Evolutionary conservation across 2,113 vertebrate species (phyloP), one percentile per base, ranked within the genome.

Genomic region (Eclectus roratus): DNA sequence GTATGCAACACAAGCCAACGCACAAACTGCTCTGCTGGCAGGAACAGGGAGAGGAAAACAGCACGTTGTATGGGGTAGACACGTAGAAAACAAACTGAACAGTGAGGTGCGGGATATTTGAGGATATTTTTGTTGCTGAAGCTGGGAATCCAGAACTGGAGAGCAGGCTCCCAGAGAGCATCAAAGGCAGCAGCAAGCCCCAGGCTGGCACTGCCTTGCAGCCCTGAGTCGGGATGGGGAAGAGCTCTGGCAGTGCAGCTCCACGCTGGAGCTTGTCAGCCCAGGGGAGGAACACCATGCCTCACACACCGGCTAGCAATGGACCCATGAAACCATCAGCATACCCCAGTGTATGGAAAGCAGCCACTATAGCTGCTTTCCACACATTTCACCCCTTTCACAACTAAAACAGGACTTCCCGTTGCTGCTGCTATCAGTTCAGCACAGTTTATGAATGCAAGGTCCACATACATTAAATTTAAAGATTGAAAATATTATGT

Each of bases 11-110:
- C 28, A 80, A 90, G 88, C 86, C 72, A 4, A 91, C 1, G 7
- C 83, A 91, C 69, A 85, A 92, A 95, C 80, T 93, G 88, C 63
- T 93, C 58, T 76, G 70, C 56, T 72, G 58, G 79, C 79, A 80
- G 19, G 85, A 72, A 21, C 31, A 19, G 58, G 60, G 37, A 90
- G 33, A 93, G 16, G 31, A 90, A 91, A 89, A 63, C 71, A 80
- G 27, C 70, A 37, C 2, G 0, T 20, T 19, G 28, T 9, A 29
- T 1, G 8, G 90, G 31, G 41, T 24, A 69, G 78, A 87, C 65
- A 82, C 5, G 20, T 24, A 77, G 72, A 53, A 73, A 72, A 43
- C 27, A 33, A 72, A 55, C 55, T 33, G 7, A 94, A 39, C 35
- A 73, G 76, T 1, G 0, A 80, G 43, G 58, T 7, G 7, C 35